Evolutionary conservation across 1,140 invertebrate genomes (phyloP).

Genomic region (Melipona quadrifasciata): DNA sequence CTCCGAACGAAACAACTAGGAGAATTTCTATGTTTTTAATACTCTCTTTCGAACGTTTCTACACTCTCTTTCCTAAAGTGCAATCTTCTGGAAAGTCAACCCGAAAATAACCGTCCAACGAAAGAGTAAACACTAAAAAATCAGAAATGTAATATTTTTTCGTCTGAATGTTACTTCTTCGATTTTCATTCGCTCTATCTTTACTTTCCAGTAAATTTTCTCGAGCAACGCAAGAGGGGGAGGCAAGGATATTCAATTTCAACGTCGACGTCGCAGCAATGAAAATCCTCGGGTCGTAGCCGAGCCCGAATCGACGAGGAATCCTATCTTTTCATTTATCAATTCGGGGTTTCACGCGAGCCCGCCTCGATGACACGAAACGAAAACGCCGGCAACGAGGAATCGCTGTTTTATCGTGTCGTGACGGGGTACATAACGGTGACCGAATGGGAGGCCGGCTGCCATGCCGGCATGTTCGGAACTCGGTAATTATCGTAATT

Average conservation of each 20-base stretch:
- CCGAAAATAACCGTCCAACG: not conserved
- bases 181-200: too few species aligned
- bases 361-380: slow-evolving; percentile 53
- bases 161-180: too few species aligned
- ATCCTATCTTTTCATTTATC: slow-evolving; percentile 46
- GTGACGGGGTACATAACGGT: slow-evolving; percentile 45
- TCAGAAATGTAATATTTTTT: not conserved
- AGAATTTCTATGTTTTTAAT: not conserved
- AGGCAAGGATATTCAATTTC: not conserved
- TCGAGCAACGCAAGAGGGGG: not conserved
- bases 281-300: not conserved
- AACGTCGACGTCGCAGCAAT: not conserved
- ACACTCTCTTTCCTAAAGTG: not conserved
- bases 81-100: not conserved
- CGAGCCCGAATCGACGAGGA: slow-evolving; percentile 8
- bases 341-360: slow-evolving; percentile 53
- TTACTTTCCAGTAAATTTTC: too few species aligned
- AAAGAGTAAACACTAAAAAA: not conserved
- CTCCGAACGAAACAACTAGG: not conserved
- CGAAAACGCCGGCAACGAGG: slow-evolving; percentile 50
- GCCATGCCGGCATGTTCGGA: slow-evolving; percentile 17
- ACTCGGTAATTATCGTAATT: slow-evolving; percentile 61
- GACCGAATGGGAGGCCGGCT: slow-evolving; percentile 14
- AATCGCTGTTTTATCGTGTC: slow-evolving; percentile 53
- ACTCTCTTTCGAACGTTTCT: not conserved